Conservation (phyloP, 2,113 vertebrate species). For the Narcine bancroftii region DNA sequence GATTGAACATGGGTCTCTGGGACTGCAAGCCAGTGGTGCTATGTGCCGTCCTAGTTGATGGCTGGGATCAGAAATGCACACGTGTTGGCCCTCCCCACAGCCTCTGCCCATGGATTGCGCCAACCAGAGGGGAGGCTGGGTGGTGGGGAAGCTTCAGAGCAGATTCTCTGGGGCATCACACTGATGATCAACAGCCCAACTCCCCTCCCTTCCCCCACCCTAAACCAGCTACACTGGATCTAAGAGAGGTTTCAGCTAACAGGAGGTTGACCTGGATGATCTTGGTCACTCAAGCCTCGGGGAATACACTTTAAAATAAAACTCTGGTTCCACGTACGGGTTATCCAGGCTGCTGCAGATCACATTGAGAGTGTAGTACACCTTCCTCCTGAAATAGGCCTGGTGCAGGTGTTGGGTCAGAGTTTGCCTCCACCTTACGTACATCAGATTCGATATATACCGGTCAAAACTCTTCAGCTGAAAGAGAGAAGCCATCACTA, state of each 20-base stretch:
- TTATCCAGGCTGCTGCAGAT: constrained; percentile 82
- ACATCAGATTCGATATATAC: constrained; percentile 84
- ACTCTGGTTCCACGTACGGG: constrained; percentile 64
- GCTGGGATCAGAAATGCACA: neutral
- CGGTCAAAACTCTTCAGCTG: constrained; percentile 89
- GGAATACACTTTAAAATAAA: too few species aligned
- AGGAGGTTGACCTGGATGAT: too few species aligned
- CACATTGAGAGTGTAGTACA: constrained; percentile 86
- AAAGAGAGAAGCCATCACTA: constrained; percentile 31
- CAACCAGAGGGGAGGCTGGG: neutral
- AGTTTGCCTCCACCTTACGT: constrained; percentile 80
- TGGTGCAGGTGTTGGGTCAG: constrained; percentile 81
- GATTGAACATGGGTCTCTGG: too few species aligned
- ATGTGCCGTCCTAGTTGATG: too few species aligned
- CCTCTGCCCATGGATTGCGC: neutral
- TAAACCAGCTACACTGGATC: too few species aligned
- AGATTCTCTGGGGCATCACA: too few species aligned
- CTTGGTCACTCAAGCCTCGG: too few species aligned
- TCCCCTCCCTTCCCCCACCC: too few species aligned
- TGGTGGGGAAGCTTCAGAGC: too few species aligned
- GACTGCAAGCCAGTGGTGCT: too few species aligned
- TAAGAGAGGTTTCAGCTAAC: too few species aligned
- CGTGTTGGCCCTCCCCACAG: neutral
- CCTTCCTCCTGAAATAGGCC: constrained; percentile 76
- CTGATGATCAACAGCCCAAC: too few species aligned